phyloP scores from a whole-genome alignment of 1,140 invertebrate genomes.

The Bombus vancouverensis region DNA sequence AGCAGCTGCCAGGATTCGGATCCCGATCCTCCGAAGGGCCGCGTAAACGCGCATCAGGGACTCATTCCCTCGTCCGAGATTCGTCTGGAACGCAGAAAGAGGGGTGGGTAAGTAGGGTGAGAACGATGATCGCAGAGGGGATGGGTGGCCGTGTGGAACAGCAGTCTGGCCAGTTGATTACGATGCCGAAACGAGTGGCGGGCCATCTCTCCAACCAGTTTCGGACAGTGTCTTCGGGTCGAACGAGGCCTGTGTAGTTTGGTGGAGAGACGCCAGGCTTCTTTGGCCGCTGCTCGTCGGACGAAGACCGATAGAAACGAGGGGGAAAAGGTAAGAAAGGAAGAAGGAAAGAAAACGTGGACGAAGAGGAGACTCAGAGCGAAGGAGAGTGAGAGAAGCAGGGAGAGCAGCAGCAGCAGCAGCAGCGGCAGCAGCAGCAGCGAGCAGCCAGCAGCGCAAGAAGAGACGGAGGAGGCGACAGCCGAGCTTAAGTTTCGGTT shows the following conservation, averaged over 20 bases:
- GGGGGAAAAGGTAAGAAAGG: neutral
- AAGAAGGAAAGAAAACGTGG: neutral
- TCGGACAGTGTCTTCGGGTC: constrained; percentile 61
- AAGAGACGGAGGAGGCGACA: constrained; percentile 46
- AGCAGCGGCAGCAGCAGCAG: neutral
- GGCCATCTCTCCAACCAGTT: constrained; percentile 65
- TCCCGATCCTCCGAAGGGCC: constrained; percentile 2
- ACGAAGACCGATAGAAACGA: neutral
- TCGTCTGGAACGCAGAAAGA: constrained; percentile 44
- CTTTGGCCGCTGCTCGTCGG: neutral
- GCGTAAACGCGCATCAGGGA: constrained; percentile 34
- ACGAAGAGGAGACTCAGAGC: neutral
- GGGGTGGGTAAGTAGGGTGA: constrained; percentile 43
- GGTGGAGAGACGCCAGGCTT: constrained; percentile 22
- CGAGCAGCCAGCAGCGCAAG: neutral
- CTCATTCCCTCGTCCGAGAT: constrained; percentile 29
- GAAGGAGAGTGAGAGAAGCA: neutral
- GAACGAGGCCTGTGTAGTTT: constrained; percentile 39
- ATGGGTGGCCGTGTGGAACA: constrained; percentile 45
- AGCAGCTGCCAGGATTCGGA: constrained; percentile 26
- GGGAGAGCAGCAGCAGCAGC: neutral
- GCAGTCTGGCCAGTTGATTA: constrained; percentile 67
- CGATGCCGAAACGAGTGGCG: constrained; percentile 65
- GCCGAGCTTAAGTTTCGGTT: constrained; percentile 72
- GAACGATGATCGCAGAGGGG: constrained; percentile 46